Conservation (phyloP, 2,888 invertebrate species). For the Netelia melanura region DNA sequence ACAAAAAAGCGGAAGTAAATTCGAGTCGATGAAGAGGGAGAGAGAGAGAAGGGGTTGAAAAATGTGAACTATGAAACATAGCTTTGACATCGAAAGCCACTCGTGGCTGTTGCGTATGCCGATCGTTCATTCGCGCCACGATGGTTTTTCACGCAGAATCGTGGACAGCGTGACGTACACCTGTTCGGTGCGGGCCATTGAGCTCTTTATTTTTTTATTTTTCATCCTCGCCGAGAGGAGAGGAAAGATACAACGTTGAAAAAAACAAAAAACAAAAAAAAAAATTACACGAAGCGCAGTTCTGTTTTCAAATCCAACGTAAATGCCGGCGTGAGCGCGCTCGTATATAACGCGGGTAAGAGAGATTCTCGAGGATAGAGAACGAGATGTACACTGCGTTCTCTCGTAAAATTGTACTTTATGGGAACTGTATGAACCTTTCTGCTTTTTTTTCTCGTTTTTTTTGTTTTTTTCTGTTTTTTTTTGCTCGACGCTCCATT, state of each 20-base stretch:
- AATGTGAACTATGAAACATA: conserved; percentile 12
- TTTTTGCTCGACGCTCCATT: neutral
- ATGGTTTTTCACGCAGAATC: conserved; percentile 18
- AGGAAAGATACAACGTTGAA: conserved; percentile 42
- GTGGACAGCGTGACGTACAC: conserved; percentile 5
- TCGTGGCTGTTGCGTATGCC: conserved; percentile 8
- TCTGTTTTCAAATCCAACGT: conserved; percentile 48
- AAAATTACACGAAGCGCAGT: conserved; percentile 14
- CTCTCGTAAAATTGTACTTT: conserved; percentile 53
- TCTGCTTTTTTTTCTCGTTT: conserved; percentile 7
- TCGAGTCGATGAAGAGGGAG: neutral
- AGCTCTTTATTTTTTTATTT: conserved; percentile 14
- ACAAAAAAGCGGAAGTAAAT: neutral
- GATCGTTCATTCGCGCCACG: conserved; percentile 30
- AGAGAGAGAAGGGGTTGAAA: neutral
- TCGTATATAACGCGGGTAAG: neutral
- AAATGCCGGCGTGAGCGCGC: conserved; percentile 2
- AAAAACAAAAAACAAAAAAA: neutral
- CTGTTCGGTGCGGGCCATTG: conserved; percentile 1
- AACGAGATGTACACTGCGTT: neutral
- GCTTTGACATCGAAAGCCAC: conserved; percentile 30
- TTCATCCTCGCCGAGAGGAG: neutral
- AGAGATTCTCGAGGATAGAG: neutral
- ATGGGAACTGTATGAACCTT: conserved; percentile 48
- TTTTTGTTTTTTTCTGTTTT: conserved; percentile 7